Conservation (phyloP, 2,113 vertebrate species). For the Notarius quadriscutis region DNA sequence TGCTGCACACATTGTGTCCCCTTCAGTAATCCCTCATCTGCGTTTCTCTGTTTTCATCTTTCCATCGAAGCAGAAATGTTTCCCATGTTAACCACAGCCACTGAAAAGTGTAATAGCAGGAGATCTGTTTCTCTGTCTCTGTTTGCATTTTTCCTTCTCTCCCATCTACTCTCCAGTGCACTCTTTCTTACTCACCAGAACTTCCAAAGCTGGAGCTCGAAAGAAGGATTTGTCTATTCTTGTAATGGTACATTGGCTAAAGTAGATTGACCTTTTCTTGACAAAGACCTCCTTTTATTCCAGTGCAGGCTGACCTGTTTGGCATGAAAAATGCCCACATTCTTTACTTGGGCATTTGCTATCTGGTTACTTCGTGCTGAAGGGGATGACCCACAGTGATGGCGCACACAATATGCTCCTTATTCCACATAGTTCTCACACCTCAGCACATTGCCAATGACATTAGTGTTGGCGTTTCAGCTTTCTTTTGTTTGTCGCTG, state of each 20-base stretch:
- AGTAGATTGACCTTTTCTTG: constrained; percentile 52
- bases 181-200: constrained; percentile 17
- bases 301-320: constrained; percentile 48
- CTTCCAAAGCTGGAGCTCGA: background rate
- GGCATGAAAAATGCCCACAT: constrained; percentile 49
- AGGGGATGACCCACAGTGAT: constrained; percentile 22
- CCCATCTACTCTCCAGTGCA: constrained; percentile 13
- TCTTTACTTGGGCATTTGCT: constrained; percentile 46
- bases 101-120: constrained; percentile 68
- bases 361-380: constrained; percentile 46
- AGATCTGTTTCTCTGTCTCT: constrained; percentile 55
- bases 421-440: constrained; percentile 37
- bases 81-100: constrained; percentile 77
- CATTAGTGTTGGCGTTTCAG: constrained; percentile 1
- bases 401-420: constrained; percentile 22
- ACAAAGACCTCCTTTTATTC: constrained; percentile 48
- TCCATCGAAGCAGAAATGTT: constrained; percentile 72
- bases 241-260: constrained; percentile 37
- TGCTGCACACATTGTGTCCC: constrained; percentile 10
- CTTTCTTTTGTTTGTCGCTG: constrained; percentile 31
- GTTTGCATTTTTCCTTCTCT: constrained; percentile 31
- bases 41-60: constrained; percentile 49
- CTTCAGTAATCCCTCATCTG: constrained; percentile 9
- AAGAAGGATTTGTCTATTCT: constrained; percentile 39
- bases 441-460: constrained; percentile 11